These are phyloP conservation scores for Phaedon cochleariae DNA, from an alignment of 2,888 invertebrate species.

Conservation along the genomic window DNA sequence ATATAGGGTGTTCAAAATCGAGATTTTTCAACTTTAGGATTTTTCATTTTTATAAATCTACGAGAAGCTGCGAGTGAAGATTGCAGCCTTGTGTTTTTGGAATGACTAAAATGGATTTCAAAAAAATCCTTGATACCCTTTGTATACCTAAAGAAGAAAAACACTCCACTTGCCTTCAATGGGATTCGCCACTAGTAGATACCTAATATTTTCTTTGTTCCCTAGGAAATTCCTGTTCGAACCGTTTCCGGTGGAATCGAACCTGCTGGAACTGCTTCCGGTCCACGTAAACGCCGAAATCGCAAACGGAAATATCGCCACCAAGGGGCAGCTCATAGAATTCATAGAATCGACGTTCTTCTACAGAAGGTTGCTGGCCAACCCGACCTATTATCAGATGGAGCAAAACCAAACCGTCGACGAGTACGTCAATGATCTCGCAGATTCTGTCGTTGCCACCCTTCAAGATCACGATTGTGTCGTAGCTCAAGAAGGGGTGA, in stretches of 20 bases:
- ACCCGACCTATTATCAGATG: slow-evolving; percentile 90
- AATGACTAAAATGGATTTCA: no score
- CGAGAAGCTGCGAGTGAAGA: no score
- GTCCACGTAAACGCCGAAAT: slow-evolving; percentile 98
- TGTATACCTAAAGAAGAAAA: no score
- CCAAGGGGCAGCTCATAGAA: slow-evolving; percentile 92
- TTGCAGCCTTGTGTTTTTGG: no score
- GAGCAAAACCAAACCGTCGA: slow-evolving; percentile 61
- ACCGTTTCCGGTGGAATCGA: slow-evolving; percentile 99
- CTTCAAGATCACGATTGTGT: slow-evolving; percentile 83
- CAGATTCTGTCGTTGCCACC: slow-evolving; percentile 79
- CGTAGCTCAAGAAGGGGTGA: slow-evolving; percentile 70
- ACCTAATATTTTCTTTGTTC: neutral
- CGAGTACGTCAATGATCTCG: slow-evolving; percentile 78
- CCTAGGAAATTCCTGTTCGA: slow-evolving; percentile 98
- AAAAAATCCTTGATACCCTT: no score
- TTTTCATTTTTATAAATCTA: no score
- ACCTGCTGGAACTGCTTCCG: slow-evolving; percentile 86
- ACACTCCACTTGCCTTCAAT: no score
- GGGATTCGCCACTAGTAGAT: no score
- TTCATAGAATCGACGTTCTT: slow-evolving; percentile 99
- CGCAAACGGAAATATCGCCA: slow-evolving; percentile 93
- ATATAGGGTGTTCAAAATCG: no score
- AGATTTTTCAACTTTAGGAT: no score
- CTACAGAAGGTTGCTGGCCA: slow-evolving; percentile 89